Conservation (phyloP, 2,888 invertebrate genomes). For the Exocentrus adspersus region DNA sequence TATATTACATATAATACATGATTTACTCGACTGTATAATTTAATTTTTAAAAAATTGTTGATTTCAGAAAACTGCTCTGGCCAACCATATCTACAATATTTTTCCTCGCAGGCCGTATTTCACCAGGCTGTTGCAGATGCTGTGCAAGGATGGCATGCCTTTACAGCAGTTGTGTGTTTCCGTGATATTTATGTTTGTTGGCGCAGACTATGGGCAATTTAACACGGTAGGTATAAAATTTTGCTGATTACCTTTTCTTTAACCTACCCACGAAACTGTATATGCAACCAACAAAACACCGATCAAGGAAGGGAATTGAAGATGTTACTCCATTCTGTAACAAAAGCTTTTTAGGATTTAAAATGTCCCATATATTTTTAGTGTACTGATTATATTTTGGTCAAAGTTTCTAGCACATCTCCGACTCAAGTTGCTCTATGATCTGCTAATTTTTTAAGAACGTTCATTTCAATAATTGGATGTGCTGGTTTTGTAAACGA, state of each 20-base stretch:
- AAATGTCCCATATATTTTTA: not conserved
- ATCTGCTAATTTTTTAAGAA: too few species aligned
- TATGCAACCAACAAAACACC: too few species aligned
- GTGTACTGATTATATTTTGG: too few species aligned
- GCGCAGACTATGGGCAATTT: constrained; percentile 68
- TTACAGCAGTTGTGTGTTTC: constrained; percentile 69
- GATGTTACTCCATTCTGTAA: too few species aligned
- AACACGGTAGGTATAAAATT: constrained; percentile 64
- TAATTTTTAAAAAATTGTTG: not conserved
- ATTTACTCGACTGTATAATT: too few species aligned
- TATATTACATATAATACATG: too few species aligned
- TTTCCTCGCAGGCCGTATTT: constrained; percentile 56
- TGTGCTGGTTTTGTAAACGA: too few species aligned
- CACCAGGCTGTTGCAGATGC: constrained; percentile 50
- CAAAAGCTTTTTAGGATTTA: not conserved
- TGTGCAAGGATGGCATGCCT: constrained; percentile 64
- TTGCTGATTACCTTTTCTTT: not conserved
- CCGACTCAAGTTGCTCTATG: too few species aligned
- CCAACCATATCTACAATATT: constrained; percentile 54
- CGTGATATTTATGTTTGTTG: constrained; percentile 69
- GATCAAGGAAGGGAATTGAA: too few species aligned
- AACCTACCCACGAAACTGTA: too few species aligned
- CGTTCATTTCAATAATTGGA: too few species aligned
- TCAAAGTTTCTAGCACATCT: too few species aligned
- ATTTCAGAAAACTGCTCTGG: constrained; percentile 50